Base-by-base conservation (phyloP, 2,888 invertebrate genomes). In the Acanthosoma haemorrhoidale region DNA sequence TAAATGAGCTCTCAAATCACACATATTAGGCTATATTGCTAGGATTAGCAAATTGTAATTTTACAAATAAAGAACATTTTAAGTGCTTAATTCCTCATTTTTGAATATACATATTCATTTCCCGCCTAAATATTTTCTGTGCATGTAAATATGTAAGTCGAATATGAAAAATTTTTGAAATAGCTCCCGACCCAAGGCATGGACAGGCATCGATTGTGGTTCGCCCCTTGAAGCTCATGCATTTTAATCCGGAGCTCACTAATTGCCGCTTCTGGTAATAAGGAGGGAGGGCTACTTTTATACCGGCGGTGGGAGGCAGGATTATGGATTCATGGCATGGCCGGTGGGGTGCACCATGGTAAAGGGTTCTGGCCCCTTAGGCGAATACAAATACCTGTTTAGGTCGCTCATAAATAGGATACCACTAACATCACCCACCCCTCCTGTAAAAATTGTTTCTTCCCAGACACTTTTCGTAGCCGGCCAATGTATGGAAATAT, bases 221-320 rank as follows among this genome's bases (percentile, higher is more conserved):
- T 4, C 61, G 2, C 25, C 25, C 8, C 51, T 21, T 25, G 8
- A 34, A 32, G 57, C 67, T 67, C 67, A 67, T 67, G 67, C 67
- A 67, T 67, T 67, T 67, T 67, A 67, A 67, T 67, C 67, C 67
- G 21, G 32, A 6, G 34, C 43, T 32, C 25, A 57, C 57, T 67
- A 67, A 67, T 67, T 67, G 67, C 67, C 67, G 34, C 43, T 34
- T 31, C 57, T 36, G 61, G 61, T 61, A 32, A 61, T 61, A 61
- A 61, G 61, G 61, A 21, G 32, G 18, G 61, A 21, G 51, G n/a
- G 25, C 51, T 25, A 51, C 51, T 51, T 51, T 51, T 51, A 51
- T 11, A n/a, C 25, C 51, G 25, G 2, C 25, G 25, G 13, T 6
- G 1, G 38, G n/a, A n/a, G n/a, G n/a, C n/a, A n/a, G 38, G 36